Evolutionary conservation across 2,888 invertebrate species (phyloP), one percentile per base, ranked within the genome.

Genomic region (Parnassius orleans): DNA sequence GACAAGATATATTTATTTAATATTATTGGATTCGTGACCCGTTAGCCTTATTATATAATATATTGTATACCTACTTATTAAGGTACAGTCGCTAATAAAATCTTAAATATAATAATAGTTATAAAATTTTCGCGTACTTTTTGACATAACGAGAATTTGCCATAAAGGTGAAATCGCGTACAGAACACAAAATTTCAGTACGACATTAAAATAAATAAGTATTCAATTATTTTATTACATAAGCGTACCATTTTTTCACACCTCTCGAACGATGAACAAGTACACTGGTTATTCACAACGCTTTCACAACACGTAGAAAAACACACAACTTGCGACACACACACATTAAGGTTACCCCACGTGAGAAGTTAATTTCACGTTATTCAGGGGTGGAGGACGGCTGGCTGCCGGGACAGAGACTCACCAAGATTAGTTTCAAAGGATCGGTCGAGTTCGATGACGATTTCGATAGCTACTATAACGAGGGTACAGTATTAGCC

Each of bases 401-500:
- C 80, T 91, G 92, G 92, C 88, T 91, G 80, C 92, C 91, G 66
- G 92, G 92, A 78, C 92, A 91, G 80, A 87, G 92, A 80, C 83
- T 92, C 76, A 87, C 90, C 81, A 90, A 84, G 84, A 89, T 91
- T 78, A 90, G 90, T 70, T 91, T 90, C 86, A 89, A 83, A 78
- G 87, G 87, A 76, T 84, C 88, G 60, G 83, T 88, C 82, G 87
- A 86, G 81, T 89, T 89, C 83, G 88, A 90, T 84, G 90, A 90
- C 78, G 90, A 87, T 88, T 89, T 84, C 83, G 87, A 90, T 90
- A 89, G 80, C 90, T 81, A 80, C 90, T 80, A 80, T 81, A 81
- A 86, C 69, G 85, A 87, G 86, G 90, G 90, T 90, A 90, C 83
- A 84, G 83, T 87, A 88, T 83, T 68, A 75, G 68, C 69, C 77